Evolutionary conservation across 1,140 invertebrate species (phyloP).

Genomic region (Mycetomoellerius zeteki): DNA sequence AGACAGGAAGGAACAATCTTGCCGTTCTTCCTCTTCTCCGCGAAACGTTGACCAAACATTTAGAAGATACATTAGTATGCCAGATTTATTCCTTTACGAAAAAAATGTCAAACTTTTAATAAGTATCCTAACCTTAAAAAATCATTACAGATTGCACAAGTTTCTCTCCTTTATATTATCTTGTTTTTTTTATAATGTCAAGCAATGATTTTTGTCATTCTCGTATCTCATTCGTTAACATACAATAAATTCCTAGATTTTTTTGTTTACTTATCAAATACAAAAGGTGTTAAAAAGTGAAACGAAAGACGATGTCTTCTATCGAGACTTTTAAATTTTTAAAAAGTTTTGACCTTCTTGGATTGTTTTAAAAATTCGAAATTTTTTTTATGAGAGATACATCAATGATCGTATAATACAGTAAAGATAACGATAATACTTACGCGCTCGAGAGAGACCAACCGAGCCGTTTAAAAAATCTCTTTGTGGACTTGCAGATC

Average conservation of each 20-base stretch:
- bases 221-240: background rate
- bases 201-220: background rate
- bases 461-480: constrained; percentile 74
- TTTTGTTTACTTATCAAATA: background rate
- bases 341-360: background rate
- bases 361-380: background rate
- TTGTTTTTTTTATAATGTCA: no score
- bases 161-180: background rate
- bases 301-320: background rate
- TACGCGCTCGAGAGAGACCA: constrained; percentile 75
- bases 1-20: background rate
- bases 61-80: background rate
- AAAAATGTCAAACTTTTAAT: background rate
- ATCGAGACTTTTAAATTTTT: background rate
- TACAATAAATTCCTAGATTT: background rate
- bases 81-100: background rate
- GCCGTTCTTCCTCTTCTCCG: background rate
- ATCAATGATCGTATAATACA: background rate
- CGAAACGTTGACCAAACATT: background rate
- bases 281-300: background rate
- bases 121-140: background rate
- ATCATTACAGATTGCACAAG: background rate
- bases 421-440: constrained; percentile 54
- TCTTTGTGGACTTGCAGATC: constrained; percentile 77
- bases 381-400: background rate